phyloP scores from a whole-genome alignment of 2,113 vertebrate genomes.

The Garra rufa region DNA sequence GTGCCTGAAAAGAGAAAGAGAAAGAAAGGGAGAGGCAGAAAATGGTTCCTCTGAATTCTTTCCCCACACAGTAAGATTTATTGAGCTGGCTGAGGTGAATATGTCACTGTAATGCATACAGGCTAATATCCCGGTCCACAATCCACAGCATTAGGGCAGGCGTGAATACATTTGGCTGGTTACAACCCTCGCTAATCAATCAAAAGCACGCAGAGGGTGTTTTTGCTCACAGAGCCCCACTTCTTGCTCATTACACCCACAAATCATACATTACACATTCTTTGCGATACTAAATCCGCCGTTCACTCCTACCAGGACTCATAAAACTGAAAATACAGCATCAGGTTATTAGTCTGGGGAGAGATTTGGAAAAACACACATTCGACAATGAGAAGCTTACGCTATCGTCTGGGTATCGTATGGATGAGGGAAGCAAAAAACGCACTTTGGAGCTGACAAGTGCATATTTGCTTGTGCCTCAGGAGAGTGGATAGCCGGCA shows the following conservation, averaged over 20 bases:
- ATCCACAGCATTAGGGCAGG: conserved; percentile 64
- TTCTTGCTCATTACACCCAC: conserved; percentile 74
- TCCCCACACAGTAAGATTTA: conserved; percentile 71
- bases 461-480: conserved; percentile 55
- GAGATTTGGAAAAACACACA: conserved; percentile 31
- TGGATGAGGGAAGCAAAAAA: conserved; percentile 18
- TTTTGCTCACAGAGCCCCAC: conserved; percentile 65
- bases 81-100: conserved; percentile 68
- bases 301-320: conserved; percentile 54
- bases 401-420: not conserved
- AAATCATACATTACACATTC: conserved; percentile 70
- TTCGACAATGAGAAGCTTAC: conserved; percentile 26
- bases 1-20: not conserved
- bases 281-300: conserved; percentile 64
- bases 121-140: conserved; percentile 68
- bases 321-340: conserved; percentile 35
- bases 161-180: conserved; percentile 68
- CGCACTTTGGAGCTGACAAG: conserved; percentile 38
- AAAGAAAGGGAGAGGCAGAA: conserved; percentile 42
- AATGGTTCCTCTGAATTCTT: conserved; percentile 47
- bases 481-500: conserved; percentile 57
- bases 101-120: conserved; percentile 74
- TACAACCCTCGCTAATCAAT: conserved; percentile 72
- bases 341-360: conserved; percentile 53
- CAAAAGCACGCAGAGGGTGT: conserved; percentile 68